Percentiles rank a stretch among this genome's conserved stretches.
phyloP scores from a whole-genome alignment of 2,113 vertebrate species.

The Turnix velox region DNA sequence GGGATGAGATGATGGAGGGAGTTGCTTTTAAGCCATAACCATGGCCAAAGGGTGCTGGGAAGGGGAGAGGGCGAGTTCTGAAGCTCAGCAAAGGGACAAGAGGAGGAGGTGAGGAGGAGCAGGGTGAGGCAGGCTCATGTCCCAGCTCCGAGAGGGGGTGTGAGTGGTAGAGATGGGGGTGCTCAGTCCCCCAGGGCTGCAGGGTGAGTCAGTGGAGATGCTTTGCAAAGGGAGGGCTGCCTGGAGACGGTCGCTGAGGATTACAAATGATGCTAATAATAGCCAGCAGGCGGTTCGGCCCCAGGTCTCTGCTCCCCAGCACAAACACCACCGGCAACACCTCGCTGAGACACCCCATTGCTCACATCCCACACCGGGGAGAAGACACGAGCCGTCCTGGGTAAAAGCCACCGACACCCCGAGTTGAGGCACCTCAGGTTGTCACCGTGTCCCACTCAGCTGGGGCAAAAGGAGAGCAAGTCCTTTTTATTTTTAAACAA shows the following conservation, averaged over 20 bases:
- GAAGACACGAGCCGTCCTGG: rapidly evolving
- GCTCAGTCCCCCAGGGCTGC: neutral
- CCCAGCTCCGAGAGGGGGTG: rapidly evolving
- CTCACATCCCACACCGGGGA: neutral
- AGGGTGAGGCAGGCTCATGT: neutral
- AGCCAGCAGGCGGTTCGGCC: conserved; percentile 8
- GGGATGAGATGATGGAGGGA: rapidly evolving
- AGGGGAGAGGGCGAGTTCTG: neutral
- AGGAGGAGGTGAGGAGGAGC: neutral
- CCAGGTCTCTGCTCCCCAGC: neutral
- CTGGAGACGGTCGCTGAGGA: neutral
- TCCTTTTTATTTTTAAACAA: conserved; percentile 19
- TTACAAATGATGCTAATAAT: conserved; percentile 46
- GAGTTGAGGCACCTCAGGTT: neutral
- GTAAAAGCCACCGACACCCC: neutral
- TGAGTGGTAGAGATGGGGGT: neutral
- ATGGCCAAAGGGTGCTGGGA: rapidly evolving
- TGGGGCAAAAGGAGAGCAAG: neutral
- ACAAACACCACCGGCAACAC: rapidly evolving
- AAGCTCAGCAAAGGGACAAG: neutral
- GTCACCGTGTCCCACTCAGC: neutral
- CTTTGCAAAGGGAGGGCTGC: neutral
- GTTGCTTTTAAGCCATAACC: rapidly evolving
- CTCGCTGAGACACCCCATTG: rapidly evolving
- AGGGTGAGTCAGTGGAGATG: neutral